Percentiles rank a stretch among this genome's conserved stretches.
phyloP scores from a whole-genome alignment of 2,797 vertebrate species.

The Pristis pectinata region DNA sequence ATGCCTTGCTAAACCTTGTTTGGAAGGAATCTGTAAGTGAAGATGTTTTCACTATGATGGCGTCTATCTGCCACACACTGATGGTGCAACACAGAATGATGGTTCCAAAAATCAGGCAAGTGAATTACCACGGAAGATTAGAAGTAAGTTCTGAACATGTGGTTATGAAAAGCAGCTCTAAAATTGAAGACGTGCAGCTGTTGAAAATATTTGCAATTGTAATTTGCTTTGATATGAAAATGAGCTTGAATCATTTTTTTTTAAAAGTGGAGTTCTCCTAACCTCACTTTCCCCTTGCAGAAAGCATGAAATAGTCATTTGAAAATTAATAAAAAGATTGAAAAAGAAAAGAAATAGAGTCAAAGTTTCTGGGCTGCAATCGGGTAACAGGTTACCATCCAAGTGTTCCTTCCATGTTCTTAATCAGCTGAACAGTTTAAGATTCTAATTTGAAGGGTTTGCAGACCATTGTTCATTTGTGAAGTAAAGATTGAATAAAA shows the following conservation, averaged over 20 bases:
- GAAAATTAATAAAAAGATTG: too few relatives aligned
- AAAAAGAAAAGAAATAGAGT: too few relatives aligned
- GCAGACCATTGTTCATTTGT: not conserved
- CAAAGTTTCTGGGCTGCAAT: not conserved
- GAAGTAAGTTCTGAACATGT: not conserved
- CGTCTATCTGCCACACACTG: conserved; percentile 89
- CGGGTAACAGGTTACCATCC: not conserved
- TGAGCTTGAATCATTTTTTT: not conserved
- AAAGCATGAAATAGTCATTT: not conserved
- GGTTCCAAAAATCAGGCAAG: conserved; percentile 94
- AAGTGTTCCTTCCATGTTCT: not conserved
- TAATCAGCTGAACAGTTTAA: not conserved
- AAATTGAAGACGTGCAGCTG: not conserved
- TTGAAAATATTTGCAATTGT: not conserved
- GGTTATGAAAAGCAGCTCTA: too few relatives aligned
- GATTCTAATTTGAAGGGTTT: not conserved
- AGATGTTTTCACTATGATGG: conserved; percentile 93
- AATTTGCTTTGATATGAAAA: not conserved
- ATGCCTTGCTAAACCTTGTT: conserved; percentile 81
- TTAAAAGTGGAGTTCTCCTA: not conserved
- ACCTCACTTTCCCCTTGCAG: not conserved
- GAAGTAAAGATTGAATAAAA: not conserved
- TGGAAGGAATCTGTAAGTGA: conserved; percentile 94
- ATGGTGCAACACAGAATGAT: conserved; percentile 98
- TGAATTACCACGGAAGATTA: not conserved